A percentile compares a stretch with the other conserved stretches of the same genome.
Conservation (phyloP, 2,888 invertebrate genomes). For the Beris chalybata region DNA sequence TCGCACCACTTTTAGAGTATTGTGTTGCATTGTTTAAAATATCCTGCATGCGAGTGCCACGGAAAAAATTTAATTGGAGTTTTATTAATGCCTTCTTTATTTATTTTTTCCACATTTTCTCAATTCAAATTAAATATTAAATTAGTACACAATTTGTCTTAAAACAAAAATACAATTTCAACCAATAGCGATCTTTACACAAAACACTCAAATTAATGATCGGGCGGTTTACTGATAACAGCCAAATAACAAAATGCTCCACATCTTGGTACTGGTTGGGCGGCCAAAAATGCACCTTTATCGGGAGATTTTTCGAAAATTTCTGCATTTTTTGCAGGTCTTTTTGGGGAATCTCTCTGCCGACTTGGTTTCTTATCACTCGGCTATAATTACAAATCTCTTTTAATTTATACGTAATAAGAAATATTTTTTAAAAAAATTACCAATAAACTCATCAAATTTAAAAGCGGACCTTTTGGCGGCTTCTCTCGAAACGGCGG, state of each 20-base stretch:
- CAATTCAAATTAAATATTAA: not conserved
- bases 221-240: slow-evolving; percentile 53
- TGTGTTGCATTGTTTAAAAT: too few species aligned
- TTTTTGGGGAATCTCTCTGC: not conserved
- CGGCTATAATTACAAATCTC: not conserved
- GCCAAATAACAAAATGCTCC: slow-evolving; percentile 64
- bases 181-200: not conserved
- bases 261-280: slow-evolving; percentile 61
- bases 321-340: slow-evolving; percentile 49
- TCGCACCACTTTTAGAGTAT: too few species aligned
- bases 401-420: not conserved
- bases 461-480: slow-evolving; percentile 56
- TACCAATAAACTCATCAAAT: slow-evolving; percentile 57
- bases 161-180: too few species aligned
- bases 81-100: too few species aligned
- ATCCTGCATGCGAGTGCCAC: too few species aligned
- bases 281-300: slow-evolving; percentile 61
- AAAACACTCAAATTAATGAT: slow-evolving; percentile 15
- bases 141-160: not conserved
- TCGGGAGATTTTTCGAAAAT: slow-evolving; percentile 61
- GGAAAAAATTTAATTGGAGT: too few species aligned
- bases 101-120: too few species aligned
- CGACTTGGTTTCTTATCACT: not conserved
- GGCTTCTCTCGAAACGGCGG: slow-evolving; percentile 59
- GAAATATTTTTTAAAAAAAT: slow-evolving; percentile 30